phyloP scores from a whole-genome alignment of 2,113 vertebrate species.

The Protobothrops mucrosquamatus region DNA sequence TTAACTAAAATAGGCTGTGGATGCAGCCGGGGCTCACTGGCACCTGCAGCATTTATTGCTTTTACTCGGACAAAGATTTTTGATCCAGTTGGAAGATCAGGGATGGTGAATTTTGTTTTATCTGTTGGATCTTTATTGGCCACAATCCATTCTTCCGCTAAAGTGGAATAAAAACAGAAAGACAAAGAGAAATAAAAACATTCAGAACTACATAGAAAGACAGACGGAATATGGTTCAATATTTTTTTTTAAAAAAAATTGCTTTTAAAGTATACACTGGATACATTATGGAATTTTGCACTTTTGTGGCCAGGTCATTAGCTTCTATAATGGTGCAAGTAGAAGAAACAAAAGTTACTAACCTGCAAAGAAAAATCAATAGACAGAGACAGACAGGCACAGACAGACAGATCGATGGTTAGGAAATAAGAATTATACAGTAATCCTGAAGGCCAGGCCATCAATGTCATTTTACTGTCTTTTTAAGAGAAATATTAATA shows the following conservation, averaged over 20 bases:
- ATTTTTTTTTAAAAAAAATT: neutral
- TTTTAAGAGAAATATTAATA: neutral
- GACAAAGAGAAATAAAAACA: neutral
- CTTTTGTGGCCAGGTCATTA: neutral
- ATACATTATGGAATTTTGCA: neutral
- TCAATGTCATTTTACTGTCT: neutral
- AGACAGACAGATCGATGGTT: neutral
- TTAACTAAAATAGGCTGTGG: constrained; percentile 91
- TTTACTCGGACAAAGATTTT: constrained; percentile 92
- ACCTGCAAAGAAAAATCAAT: neutral
- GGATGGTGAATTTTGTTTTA: constrained; percentile 91
- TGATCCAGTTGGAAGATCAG: constrained; percentile 75
- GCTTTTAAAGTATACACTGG: neutral
- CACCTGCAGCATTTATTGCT: constrained; percentile 89
- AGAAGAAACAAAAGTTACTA: neutral
- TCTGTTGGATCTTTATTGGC: constrained; percentile 88
- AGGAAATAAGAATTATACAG: neutral
- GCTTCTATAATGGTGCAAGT: neutral
- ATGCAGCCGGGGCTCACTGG: constrained; percentile 80
- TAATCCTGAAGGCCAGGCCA: neutral
- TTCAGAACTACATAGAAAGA: constrained; percentile 14
- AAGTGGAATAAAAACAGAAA: constrained; percentile 18
- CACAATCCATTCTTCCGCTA: constrained; percentile 85
- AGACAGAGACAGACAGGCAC: neutral
- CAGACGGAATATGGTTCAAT: neutral